Percentiles rank a stretch among this genome's conserved stretches.
Evolutionary conservation across 2,888 invertebrate species (phyloP).

Genomic region (Megastigmus dorsalis): DNA sequence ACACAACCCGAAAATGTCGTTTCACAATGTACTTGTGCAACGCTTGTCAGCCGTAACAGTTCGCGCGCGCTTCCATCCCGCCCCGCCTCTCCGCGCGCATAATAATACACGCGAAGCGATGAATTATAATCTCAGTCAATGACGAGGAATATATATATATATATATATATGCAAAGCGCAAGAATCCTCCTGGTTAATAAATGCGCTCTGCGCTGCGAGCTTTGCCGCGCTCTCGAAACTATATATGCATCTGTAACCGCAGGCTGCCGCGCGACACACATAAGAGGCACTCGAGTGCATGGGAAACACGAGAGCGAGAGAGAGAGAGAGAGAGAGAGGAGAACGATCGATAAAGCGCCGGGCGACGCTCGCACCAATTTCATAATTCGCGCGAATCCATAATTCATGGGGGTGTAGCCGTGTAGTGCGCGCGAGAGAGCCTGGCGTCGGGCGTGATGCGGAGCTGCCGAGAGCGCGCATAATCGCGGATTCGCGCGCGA

Average conservation of each 20-base stretch:
- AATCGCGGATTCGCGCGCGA: neutral
- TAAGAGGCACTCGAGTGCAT: conserved; percentile 48
- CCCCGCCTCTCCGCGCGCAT: too few species aligned
- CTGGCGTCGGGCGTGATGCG: neutral
- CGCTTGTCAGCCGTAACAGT: neutral
- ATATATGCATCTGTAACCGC: neutral
- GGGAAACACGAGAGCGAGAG: neutral
- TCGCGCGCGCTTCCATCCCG: neutral
- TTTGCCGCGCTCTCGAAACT: conserved; percentile 28
- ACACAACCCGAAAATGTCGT: too few species aligned
- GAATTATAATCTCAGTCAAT: conserved; percentile 32
- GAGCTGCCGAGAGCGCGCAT: conserved; percentile 21
- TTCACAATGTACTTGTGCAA: too few species aligned
- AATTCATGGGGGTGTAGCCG: conserved; percentile 62
- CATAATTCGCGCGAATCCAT: conserved; percentile 70
- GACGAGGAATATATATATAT: too few species aligned
- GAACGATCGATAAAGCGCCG: conserved; percentile 63
- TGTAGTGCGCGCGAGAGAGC: conserved; percentile 39
- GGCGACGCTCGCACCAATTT: conserved; percentile 64
- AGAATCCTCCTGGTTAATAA: conserved; percentile 43
- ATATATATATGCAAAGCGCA: conserved; percentile 1
- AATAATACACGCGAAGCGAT: too few species aligned
- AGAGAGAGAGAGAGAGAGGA: neutral
- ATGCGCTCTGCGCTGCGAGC: conserved; percentile 20
- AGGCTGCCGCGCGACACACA: conserved; percentile 17